phyloP scores from a whole-genome alignment of 2,797 vertebrate genomes.

The Onychomys torridus region DNA sequence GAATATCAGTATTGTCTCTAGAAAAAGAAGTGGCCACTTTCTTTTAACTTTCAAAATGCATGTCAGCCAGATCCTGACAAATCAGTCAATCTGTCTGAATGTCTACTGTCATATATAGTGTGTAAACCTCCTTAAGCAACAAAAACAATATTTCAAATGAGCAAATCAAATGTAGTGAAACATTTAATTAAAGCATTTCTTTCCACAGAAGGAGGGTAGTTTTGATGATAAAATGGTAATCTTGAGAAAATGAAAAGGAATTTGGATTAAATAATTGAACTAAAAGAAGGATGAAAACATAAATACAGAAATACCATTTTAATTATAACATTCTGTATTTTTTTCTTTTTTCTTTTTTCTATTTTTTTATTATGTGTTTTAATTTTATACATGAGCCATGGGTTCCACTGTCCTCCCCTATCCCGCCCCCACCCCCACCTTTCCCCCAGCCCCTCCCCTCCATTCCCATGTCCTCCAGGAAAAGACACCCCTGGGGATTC shows the following conservation, averaged over 20 bases:
- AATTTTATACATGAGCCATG: too few species aligned
- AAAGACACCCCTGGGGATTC: too few species aligned
- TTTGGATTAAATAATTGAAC: not conserved
- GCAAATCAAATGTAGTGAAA: constrained; percentile 17
- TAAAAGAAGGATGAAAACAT: not conserved
- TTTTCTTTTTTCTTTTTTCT: too few species aligned
- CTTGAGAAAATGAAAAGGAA: not conserved
- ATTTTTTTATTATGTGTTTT: too few species aligned
- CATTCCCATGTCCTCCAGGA: too few species aligned
- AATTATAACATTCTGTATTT: not conserved
- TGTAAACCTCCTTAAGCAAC: not conserved
- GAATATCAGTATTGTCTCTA: not conserved
- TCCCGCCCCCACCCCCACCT: too few species aligned
- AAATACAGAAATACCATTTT: not conserved
- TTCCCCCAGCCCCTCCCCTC: too few species aligned
- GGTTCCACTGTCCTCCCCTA: too few species aligned
- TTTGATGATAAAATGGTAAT: not conserved
- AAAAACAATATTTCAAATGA: constrained; percentile 49
- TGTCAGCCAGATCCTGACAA: not conserved
- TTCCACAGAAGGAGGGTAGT: not conserved
- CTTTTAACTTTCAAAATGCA: not conserved
- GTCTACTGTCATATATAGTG: constrained; percentile 4
- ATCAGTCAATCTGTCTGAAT: constrained; percentile 35
- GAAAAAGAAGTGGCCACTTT: not conserved
- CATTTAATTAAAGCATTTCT: not conserved